Evolutionary conservation across 2,113 vertebrate genomes (phyloP).

Genomic region (Platanista minor): DNA sequence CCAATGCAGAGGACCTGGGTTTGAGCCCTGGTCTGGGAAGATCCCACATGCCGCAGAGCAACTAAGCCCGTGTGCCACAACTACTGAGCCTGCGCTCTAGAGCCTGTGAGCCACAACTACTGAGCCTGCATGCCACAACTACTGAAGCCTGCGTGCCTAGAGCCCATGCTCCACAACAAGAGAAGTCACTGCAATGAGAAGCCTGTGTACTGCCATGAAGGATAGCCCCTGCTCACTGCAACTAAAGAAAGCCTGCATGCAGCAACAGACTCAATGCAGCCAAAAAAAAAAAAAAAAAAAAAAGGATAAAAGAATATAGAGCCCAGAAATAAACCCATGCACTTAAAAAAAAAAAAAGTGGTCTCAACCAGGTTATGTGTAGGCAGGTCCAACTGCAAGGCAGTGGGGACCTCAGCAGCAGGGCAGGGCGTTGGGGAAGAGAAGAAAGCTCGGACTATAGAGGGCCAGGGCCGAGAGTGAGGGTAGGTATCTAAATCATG

Average conservation of each 20-base stretch:
- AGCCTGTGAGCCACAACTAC: neutral
- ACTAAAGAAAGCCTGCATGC: neutral
- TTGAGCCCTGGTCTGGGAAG: neutral
- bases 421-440: neutral
- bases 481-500: neutral
- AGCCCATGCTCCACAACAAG: no score
- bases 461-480: neutral
- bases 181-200: neutral
- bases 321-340: no score
- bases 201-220: fast-evolving
- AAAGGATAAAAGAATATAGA: no score
- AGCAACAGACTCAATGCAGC: neutral
- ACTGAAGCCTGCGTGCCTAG: no score
- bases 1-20: neutral
- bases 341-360: neutral
- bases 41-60: neutral
- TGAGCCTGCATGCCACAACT: no score
- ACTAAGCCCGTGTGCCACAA: fast-evolving
- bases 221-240: neutral
- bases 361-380: neutral
- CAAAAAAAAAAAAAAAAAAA: neutral
- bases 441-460: neutral
- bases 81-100: neutral
- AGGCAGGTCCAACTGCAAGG: neutral
- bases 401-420: neutral